Percentiles rank a stretch among this genome's conserved stretches.
These are phyloP conservation scores for Kuschelorhynchus macadamiae DNA, from an alignment of 2,888 invertebrate species.

Conservation along the genomic window DNA sequence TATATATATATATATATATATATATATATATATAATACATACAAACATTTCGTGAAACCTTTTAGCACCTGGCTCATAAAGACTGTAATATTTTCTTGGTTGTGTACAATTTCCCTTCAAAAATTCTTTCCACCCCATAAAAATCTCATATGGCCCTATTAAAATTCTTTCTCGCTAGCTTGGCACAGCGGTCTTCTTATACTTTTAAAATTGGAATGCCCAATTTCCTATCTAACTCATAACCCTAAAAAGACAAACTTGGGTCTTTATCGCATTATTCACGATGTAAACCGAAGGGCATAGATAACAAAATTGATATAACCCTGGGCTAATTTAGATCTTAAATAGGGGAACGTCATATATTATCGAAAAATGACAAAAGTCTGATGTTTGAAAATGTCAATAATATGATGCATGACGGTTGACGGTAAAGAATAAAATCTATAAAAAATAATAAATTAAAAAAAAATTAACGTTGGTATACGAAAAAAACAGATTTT, in stretches of 20 bases:
- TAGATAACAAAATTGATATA: constrained; percentile 10
- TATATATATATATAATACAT: too few relatives aligned
- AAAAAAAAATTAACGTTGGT: too few relatives aligned
- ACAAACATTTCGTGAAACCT: too few relatives aligned
- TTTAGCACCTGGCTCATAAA: too few relatives aligned
- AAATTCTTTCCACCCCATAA: constrained; percentile 2
- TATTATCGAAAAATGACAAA: background rate
- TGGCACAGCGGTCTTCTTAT: constrained; percentile 18
- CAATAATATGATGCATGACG: too few relatives aligned
- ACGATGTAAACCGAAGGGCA: constrained; percentile 28
- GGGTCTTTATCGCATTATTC: constrained; percentile 50
- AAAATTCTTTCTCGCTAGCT: constrained; percentile 26
- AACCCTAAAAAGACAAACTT: constrained; percentile 16
- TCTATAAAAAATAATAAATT: too few relatives aligned
- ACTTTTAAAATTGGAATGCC: constrained; percentile 18
- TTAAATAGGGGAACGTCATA: background rate
- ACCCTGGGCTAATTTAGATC: background rate
- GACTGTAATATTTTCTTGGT: too few relatives aligned
- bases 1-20: too few relatives aligned
- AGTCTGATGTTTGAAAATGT: too few relatives aligned
- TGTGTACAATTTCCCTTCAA: background rate
- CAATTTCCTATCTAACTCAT: constrained; percentile 11
- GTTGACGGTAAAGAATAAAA: too few relatives aligned
- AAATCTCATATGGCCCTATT: constrained; percentile 17
- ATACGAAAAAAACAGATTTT: too few relatives aligned